Evolutionary conservation across 2,797 vertebrate genomes (phyloP).

Genomic region (Ibycter americanus): DNA sequence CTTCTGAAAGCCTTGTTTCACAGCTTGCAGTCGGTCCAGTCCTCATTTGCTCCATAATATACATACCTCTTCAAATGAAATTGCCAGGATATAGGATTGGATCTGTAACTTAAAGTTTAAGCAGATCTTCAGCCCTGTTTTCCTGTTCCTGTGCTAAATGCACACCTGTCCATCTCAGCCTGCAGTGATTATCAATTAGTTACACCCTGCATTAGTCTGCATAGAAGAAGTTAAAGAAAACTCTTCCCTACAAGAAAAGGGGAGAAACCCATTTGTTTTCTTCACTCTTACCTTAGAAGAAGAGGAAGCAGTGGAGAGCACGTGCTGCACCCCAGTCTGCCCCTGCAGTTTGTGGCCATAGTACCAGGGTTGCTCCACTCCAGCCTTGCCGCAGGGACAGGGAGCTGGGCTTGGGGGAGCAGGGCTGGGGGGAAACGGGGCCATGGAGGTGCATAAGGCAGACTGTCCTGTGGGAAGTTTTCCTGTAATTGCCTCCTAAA

Average conservation of each 20-base stretch:
- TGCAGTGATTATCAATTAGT: background rate
- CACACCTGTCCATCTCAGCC: background rate
- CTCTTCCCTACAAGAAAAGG: background rate
- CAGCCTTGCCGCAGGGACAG: background rate
- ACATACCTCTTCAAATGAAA: background rate
- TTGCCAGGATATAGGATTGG: background rate
- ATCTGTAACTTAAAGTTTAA: background rate
- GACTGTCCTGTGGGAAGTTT: background rate
- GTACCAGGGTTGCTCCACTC: fast-evolving
- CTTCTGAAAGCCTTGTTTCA: background rate
- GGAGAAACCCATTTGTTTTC: fast-evolving
- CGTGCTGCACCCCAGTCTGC: background rate
- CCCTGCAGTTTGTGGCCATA: background rate
- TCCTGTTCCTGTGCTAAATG: background rate
- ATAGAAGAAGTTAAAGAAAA: background rate
- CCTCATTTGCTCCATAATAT: background rate
- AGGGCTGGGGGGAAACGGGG: background rate
- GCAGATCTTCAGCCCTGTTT: background rate
- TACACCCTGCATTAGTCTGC: background rate
- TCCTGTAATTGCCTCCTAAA: background rate
- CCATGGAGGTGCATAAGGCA: background rate
- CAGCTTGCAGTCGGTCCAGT: background rate
- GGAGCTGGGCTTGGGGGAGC: background rate
- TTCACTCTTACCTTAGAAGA: background rate
- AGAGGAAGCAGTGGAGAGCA: background rate